A percentile compares a stretch with the other conserved stretches of the same genome.
phyloP scores from a whole-genome alignment of 2,113 vertebrate species.

The Chionodraco myersi region DNA sequence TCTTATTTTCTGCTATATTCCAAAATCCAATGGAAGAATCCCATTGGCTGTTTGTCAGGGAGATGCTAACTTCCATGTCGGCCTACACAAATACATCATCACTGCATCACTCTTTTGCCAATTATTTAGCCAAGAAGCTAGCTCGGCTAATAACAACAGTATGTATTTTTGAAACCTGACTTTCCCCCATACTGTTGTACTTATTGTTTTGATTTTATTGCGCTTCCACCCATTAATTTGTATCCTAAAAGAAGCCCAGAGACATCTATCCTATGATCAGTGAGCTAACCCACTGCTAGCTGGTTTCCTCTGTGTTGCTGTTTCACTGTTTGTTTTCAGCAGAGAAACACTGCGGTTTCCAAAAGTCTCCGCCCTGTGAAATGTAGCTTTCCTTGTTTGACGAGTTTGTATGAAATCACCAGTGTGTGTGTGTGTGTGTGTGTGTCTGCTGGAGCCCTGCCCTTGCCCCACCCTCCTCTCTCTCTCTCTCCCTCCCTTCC shows the following conservation, averaged over 20 bases:
- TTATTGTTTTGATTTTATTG: background rate
- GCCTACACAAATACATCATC: too few species aligned
- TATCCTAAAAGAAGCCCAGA: too few species aligned
- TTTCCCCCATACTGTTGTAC: background rate
- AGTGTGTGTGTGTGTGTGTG: background rate
- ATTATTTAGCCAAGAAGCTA: background rate
- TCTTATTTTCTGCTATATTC: too few species aligned
- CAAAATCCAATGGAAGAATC: too few species aligned
- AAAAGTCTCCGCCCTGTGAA: conserved; percentile 59
- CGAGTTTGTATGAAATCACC: conserved; percentile 48
- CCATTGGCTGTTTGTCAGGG: too few species aligned
- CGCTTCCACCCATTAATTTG: background rate
- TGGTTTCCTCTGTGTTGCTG: background rate
- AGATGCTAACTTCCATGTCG: too few species aligned
- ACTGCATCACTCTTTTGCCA: too few species aligned
- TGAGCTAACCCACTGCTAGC: too few species aligned
- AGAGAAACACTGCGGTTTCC: conserved; percentile 22
- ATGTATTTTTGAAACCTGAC: too few species aligned
- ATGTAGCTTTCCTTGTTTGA: conserved; percentile 70
- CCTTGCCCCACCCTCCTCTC: conserved; percentile 43
- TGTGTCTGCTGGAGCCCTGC: background rate
- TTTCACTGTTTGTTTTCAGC: conserved; percentile 34
- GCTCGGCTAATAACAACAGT: background rate
- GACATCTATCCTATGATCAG: too few species aligned
- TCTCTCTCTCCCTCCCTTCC: conserved; percentile 21